phyloP scores from a whole-genome alignment of 2,888 invertebrate genomes.

The Drosophila algonquin region DNA sequence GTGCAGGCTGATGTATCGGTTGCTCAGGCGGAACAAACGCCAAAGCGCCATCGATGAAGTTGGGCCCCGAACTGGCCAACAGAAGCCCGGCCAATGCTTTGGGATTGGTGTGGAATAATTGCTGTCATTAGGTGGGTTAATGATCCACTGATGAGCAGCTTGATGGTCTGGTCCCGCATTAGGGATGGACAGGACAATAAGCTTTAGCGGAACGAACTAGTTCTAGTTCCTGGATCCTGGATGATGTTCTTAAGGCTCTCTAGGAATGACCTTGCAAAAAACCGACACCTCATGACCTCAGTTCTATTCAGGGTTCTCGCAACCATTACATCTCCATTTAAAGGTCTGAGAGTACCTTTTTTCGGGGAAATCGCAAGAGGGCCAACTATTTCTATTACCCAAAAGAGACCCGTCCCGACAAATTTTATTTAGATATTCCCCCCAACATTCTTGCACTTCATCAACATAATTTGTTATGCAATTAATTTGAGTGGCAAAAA shows the following conservation, averaged over 20 bases:
- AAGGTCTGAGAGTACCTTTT: neutral
- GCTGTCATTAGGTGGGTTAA: conserved; percentile 13
- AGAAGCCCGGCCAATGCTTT: neutral
- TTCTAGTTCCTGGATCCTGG: neutral
- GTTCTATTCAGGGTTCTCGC: no score
- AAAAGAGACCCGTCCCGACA: neutral
- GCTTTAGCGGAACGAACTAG: neutral
- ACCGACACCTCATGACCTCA: no score
- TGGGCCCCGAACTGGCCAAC: neutral
- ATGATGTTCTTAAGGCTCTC: neutral
- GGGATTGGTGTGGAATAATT: neutral
- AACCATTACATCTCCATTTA: neutral
- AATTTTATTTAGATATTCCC: conserved; percentile 8
- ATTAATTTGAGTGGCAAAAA: conserved; percentile 55
- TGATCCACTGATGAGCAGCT: conserved; percentile 5
- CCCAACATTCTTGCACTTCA: conserved; percentile 32
- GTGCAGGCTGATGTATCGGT: conserved; percentile 56
- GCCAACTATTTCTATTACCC: neutral
- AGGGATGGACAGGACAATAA: neutral
- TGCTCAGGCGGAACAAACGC: conserved; percentile 43
- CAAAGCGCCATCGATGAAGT: conserved; percentile 38
- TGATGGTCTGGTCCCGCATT: neutral
- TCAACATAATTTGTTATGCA: conserved; percentile 52
- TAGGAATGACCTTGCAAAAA: neutral
- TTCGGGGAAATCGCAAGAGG: neutral